Base-by-base conservation (phyloP, 2,113 vertebrate species). In the Dissostichus mawsoni region DNA sequence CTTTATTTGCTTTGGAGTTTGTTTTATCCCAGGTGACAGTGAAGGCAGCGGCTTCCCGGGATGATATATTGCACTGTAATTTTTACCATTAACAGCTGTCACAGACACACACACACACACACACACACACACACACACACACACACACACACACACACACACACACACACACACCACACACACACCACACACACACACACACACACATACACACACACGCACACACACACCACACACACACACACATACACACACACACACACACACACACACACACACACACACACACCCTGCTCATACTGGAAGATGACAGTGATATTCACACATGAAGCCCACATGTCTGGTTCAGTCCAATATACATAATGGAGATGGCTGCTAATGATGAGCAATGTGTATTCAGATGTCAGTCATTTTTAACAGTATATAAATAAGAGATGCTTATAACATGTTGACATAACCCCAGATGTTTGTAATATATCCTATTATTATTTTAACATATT, bases 21-120 rank as follows among this genome's bases (percentile, higher is more conserved):
- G 85, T 75, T 89, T 85, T 78, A 66, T 90, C 74, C 84, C 89
- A 92, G 87, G 87, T 90, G 92, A 92, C 86, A 78, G 83, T 75
- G 50, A 89, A 90, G 88, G 81, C 69, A 85, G 73, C 78, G 64
- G 66, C 55, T 84, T 87, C 82, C 74, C 41, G 44, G 59, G n/a
- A 79, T 85, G 67, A 84, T 65, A 16, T 59, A 81, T 70, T 80
- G 74, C 55, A 48, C 83, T 0, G 55, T 67, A 63, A 56, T 71
- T 67, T 78, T 66, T 41, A 11, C 50, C 11, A 9, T 41, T 17
- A 47, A 59, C 0, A 11, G 33, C 25, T 76, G 62, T 57, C 71
- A 73, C 2, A 41, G 3, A 17, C 66, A n/a, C 16, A 11, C 44
- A 76, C 0, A 33, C n/a, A 14, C 58, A 62, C 65, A 41, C 5